Evolutionary conservation across 1,140 invertebrate species (phyloP).

Genomic region (Zaprionus ornatus): DNA sequence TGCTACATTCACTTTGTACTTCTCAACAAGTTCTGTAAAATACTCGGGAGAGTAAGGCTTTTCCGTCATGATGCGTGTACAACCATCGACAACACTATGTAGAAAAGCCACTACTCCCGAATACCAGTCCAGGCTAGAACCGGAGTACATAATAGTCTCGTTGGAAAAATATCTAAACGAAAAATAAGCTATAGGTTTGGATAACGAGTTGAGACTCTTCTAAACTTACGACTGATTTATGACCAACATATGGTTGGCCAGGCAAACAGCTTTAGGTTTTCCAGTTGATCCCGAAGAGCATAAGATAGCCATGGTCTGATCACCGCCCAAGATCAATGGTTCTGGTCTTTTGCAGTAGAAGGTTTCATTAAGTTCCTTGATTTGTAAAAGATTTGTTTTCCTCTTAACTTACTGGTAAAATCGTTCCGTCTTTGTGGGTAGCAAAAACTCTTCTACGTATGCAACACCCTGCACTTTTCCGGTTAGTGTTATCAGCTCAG

Average conservation of each 20-base stretch:
- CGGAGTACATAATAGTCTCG: not conserved
- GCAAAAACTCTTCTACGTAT: slow-evolving; percentile 34
- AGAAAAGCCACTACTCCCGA: slow-evolving; percentile 30
- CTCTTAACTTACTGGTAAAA: slow-evolving; percentile 42
- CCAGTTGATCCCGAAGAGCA: slow-evolving; percentile 90
- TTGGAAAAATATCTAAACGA: not conserved
- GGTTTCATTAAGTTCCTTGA: not conserved
- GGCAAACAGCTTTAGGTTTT: slow-evolving; percentile 89
- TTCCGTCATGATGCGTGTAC: slow-evolving; percentile 34
- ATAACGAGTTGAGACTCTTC: accelerated
- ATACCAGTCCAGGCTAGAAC: slow-evolving; percentile 45
- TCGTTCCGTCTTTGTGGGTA: slow-evolving; percentile 26
- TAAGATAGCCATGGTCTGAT: slow-evolving; percentile 69
- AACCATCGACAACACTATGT: slow-evolving; percentile 10
- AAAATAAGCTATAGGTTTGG: not conserved
- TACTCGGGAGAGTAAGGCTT: slow-evolving; percentile 23
- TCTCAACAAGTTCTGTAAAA: slow-evolving; percentile 25
- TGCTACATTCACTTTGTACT: slow-evolving; percentile 30
- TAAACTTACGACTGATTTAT: slow-evolving; percentile 9
- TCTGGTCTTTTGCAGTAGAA: slow-evolving; percentile 14
- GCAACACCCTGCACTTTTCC: slow-evolving; percentile 24
- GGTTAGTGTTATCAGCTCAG: slow-evolving; percentile 33
- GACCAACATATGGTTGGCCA: slow-evolving; percentile 85
- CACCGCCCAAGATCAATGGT: slow-evolving; percentile 14
- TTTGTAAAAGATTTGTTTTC: not conserved